A percentile compares a stretch with the other conserved stretches of the same genome.
Evolutionary conservation across 1,140 invertebrate genomes (phyloP).

Genomic region (Bombus waltoni): DNA sequence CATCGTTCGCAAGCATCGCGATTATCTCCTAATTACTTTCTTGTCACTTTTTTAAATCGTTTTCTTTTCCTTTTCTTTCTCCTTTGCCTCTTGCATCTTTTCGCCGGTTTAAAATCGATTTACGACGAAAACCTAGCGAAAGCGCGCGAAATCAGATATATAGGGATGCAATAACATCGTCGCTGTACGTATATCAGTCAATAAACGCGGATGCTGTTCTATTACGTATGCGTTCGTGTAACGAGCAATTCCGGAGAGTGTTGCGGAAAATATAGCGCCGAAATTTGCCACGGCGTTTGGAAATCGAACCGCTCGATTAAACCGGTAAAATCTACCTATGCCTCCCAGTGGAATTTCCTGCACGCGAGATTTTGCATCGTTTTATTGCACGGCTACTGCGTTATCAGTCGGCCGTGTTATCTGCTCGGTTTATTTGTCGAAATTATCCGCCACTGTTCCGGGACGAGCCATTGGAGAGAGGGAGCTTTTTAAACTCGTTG

Average conservation of each 20-base stretch:
- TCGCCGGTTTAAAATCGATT: background rate
- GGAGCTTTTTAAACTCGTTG: no score
- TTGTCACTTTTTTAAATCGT: no score
- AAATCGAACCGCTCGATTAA: constrained; percentile 44
- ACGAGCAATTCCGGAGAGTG: constrained; percentile 35
- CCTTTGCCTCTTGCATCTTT: background rate
- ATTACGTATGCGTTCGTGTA: constrained; percentile 19
- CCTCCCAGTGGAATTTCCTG: constrained; percentile 1
- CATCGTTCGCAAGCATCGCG: no score
- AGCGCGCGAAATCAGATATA: no score
- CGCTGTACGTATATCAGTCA: background rate
- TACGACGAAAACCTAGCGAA: no score
- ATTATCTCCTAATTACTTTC: no score
- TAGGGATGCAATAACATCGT: background rate
- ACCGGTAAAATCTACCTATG: constrained; percentile 9
- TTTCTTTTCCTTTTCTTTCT: no score
- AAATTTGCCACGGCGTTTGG: constrained; percentile 15
- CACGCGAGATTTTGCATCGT: constrained; percentile 1
- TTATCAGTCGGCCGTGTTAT: background rate
- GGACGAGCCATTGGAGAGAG: no score
- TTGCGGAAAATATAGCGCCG: background rate
- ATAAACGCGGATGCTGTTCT: background rate
- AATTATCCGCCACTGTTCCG: background rate
- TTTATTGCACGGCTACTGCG: constrained; percentile 8
- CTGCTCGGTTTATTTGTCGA: background rate